These are phyloP conservation scores for Drosophila atripex DNA, from an alignment of 2,888 invertebrate species.

Conservation along the genomic window DNA sequence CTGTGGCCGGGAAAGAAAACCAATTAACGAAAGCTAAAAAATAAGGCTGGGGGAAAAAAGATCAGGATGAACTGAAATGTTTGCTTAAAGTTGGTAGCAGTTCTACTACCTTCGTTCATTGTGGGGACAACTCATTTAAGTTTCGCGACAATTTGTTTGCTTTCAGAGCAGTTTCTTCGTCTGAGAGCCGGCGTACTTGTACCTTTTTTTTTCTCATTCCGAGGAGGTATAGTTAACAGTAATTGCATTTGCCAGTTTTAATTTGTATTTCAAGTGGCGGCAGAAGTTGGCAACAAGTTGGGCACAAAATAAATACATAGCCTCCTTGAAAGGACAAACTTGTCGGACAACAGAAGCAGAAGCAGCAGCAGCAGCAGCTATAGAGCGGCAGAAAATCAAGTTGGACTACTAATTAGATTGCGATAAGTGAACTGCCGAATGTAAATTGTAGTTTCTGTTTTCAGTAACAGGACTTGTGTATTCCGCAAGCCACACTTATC, in stretches of 20 bases:
- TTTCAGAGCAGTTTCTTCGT: slow-evolving; percentile 27
- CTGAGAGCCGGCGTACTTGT: slow-evolving; percentile 38
- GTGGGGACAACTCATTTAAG: slow-evolving; percentile 63
- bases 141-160: slow-evolving; percentile 61
- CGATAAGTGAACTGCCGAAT: slow-evolving; percentile 17
- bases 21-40: slow-evolving; percentile 57
- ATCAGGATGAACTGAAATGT: slow-evolving; percentile 30
- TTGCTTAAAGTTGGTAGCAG: slow-evolving; percentile 45
- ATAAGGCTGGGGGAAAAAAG: not conserved
- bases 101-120: slow-evolving; percentile 19
- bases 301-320: slow-evolving; percentile 10
- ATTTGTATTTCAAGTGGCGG: slow-evolving; percentile 51
- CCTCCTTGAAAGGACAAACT: slow-evolving; percentile 27
- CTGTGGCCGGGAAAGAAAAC: slow-evolving; percentile 44
- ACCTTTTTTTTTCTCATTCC: slow-evolving; percentile 45
- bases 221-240: slow-evolving; percentile 53
- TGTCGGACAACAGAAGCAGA: slow-evolving; percentile 20
- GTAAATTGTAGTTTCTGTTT: not conserved
- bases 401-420: slow-evolving; percentile 29
- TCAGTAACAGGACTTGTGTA: not conserved
- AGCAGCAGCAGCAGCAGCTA: not conserved
- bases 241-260: slow-evolving; percentile 62
- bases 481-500: not conserved
- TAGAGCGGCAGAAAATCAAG: slow-evolving; percentile 10
- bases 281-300: slow-evolving; percentile 53